These are phyloP conservation scores for Galerucella pusilla DNA, from an alignment of 2,888 invertebrate genomes.

Conservation along the genomic window DNA sequence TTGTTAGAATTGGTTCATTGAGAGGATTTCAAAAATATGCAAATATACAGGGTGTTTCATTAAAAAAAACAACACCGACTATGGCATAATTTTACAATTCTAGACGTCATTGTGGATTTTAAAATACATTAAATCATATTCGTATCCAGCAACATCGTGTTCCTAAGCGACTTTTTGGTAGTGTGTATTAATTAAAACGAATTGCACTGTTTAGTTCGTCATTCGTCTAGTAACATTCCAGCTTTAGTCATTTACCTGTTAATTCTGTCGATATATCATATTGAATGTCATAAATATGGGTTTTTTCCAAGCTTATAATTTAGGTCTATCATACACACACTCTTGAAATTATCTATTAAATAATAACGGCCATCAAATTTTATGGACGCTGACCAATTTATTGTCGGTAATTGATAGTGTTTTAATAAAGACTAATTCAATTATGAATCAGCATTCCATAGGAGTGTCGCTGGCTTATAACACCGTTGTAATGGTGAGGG, in stretches of 20 bases:
- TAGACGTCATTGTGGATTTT: too few species aligned
- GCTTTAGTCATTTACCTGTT: conserved; percentile 7
- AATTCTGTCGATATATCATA: conserved; percentile 11
- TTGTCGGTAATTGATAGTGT: conserved; percentile 30
- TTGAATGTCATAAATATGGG: conserved; percentile 25
- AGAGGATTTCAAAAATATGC: too few species aligned
- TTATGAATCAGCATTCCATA: conserved; percentile 24
- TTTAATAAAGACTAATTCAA: conserved; percentile 30
- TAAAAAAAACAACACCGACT: too few species aligned
- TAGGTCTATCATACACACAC: conserved; percentile 10
- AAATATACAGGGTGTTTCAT: too few species aligned
- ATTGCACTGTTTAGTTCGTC: background rate
- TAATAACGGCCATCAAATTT: conserved; percentile 29
- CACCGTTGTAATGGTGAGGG: background rate
- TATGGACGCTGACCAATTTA: conserved; percentile 29
- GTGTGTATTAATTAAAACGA: background rate
- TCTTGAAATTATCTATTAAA: conserved; percentile 27
- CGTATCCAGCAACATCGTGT: too few species aligned
- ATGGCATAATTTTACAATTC: too few species aligned
- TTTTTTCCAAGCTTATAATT: conserved; percentile 29
- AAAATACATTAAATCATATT: too few species aligned
- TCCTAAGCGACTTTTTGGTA: too few species aligned
- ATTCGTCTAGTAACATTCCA: conserved; percentile 13
- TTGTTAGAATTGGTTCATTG: too few species aligned
- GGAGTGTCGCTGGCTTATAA: conserved; percentile 4